Base-by-base conservation (phyloP, 2,888 invertebrate species). In the Caenorhabditis sp. region DNA sequence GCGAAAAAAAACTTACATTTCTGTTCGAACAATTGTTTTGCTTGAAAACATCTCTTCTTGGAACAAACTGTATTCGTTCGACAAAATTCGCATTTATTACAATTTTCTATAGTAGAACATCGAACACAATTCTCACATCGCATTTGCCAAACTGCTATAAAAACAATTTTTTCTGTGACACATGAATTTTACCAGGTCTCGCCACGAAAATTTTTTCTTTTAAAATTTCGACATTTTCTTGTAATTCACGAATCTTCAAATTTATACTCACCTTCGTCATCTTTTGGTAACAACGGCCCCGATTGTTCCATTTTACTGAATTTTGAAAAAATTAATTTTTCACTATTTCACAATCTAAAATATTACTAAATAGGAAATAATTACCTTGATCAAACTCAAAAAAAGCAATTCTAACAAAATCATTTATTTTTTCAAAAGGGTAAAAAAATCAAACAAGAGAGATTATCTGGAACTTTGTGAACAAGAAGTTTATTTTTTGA, bases 51-150 rank as follows among this genome's bases (percentile, higher is more conserved):
- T 19, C 68, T 27, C 2, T 62, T 31, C 26, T 31, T 59, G n/a
- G 55, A 59, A 19, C 73, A 73, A 0, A 55, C 62, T 37, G 31
- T 62, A 1, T 58, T 17, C 6, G 10, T 17, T 31, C 14, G 31
- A 36, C 73, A 73, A 19, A 68, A 50, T 3, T 24, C 21, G 54
- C 73, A 73, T 10, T 21, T 0, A 0, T 26, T 14, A 24, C 73
- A 73, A 19, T 68, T 49, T 0, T 14, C 23, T 31, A 26, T 59
- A 2, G n/a, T 50, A 6, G 31, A 58, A 31, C 73, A 73, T 1
- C 65, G 43, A 6, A 68, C 64, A 36, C 73, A 73, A 8, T 68
- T 54, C n/a, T 37, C 14, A 24, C 73, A 73, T 51, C 59, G 54
- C 31, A 58, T 19, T 58, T 5, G n/a, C 57, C 57, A 36, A 51